Base-by-base conservation (phyloP, 1,140 invertebrate genomes). In the Calliopsis andreniformis region DNA sequence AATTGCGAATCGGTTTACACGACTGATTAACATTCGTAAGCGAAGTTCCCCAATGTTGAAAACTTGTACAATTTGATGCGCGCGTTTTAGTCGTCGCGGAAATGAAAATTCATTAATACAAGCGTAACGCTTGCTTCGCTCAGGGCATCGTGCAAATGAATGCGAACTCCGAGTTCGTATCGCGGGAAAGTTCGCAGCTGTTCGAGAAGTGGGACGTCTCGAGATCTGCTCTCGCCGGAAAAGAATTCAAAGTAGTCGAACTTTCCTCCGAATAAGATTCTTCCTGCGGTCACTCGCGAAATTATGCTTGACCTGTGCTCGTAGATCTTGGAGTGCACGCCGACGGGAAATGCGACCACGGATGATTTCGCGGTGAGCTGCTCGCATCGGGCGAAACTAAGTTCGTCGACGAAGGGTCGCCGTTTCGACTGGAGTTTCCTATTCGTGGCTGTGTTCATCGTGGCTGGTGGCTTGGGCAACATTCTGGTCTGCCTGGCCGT, bases 401-500 rank as follows among this genome's bases (percentile, higher is more conserved):
- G 47, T 28, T 53, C 55, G 39, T 25, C 75, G 6, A 25, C 56
- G 3, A 86, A 69, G 53, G 45, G 75, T 25, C 79, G 84, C 25
- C 86, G 85, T 30, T 78, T 87, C 86, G 95, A 96, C 83, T 97
- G 96, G 96, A 94, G 94, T 85, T 96, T 96, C 86, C 89, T 97
- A 18, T 95, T 96, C 89, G 94, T 96, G 30, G 93, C 96, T 67
- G 93, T 97, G 81, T 96, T 98, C 86, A 97, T 98, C 84, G 92
- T 96, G 28, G 96, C 97, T 10, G 98, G 98, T 23, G 95, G 97
- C 16, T 89, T 98, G 59, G 98, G 98, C 39, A 99, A 99, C 91
- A 95, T 97, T 71, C 93, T 99, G 30, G 98, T 99, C 43, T 98
- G 97, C 90, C 92, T 98, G 79, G 97, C 97, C 0, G 95, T 99